These are phyloP conservation scores for Dynastes maya DNA, from an alignment of 2,888 invertebrate genomes.

Conservation along the genomic window DNA sequence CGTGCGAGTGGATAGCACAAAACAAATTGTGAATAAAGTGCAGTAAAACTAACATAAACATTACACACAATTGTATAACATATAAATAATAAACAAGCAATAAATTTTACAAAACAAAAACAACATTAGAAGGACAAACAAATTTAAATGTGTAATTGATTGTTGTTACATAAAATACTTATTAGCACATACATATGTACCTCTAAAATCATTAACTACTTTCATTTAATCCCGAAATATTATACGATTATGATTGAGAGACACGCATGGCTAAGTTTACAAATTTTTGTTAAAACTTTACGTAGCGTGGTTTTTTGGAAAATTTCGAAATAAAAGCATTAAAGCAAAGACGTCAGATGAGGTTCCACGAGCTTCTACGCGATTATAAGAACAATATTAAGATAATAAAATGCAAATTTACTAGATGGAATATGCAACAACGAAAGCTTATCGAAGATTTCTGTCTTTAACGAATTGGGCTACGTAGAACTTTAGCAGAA, in stretches of 20 bases:
- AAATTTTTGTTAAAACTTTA: no score
- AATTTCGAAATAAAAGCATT: no score
- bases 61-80: slow-evolving; percentile 62
- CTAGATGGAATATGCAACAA: no score
- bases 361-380: no score
- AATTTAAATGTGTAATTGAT: neutral
- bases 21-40: slow-evolving; percentile 41
- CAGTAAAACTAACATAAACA: slow-evolving; percentile 46
- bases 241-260: neutral
- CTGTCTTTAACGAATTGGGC: no score
- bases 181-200: neutral
- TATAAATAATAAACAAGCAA: slow-evolving; percentile 59
- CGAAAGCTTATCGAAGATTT: no score
- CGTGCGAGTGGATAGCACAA: slow-evolving; percentile 53
- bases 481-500: no score
- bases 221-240: neutral
- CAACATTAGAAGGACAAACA: slow-evolving; percentile 30
- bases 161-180: neutral
- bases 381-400: no score
- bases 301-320: no score
- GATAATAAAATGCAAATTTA: no score
- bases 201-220: neutral
- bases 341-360: no score
- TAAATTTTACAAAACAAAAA: slow-evolving; percentile 57
- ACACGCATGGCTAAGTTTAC: no score